Conservation (phyloP, 2,888 invertebrate species). For the Pammene aurita region DNA sequence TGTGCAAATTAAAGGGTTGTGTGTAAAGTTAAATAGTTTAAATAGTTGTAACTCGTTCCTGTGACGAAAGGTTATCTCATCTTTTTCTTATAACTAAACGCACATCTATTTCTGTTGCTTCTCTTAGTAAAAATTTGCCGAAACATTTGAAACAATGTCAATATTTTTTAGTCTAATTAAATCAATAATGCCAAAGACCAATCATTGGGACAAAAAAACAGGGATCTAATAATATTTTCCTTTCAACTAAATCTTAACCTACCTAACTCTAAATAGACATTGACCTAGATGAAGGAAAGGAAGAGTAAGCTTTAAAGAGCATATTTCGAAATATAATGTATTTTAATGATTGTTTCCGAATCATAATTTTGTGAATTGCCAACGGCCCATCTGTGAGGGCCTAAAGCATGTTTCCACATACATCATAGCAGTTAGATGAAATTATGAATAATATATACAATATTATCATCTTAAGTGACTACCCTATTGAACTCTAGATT, state of each 20-base stretch:
- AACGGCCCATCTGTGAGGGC: conserved; percentile 50
- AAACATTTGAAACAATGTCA: conserved; percentile 64
- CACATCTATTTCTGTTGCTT: conserved; percentile 61
- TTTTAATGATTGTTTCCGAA: conserved; percentile 65
- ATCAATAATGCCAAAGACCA: conserved; percentile 80
- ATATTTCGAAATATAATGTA: conserved; percentile 65
- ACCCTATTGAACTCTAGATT: conserved; percentile 86
- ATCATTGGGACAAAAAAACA: conserved; percentile 77
- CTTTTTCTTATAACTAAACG: conserved; percentile 50
- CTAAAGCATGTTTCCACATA: conserved; percentile 56
- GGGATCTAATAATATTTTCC: conserved; percentile 74
- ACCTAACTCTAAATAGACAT: conserved; percentile 50
- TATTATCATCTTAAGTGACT: conserved; percentile 77
- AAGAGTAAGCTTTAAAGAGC: conserved; percentile 68
- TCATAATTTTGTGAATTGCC: conserved; percentile 63
- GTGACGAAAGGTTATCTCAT: conserved; percentile 61
- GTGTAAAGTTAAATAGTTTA: conserved; percentile 82
- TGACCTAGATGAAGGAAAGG: conserved; percentile 51
- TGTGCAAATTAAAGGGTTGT: conserved; percentile 84
- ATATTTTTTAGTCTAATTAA: conserved; percentile 63
- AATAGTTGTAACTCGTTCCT: conserved; percentile 76
- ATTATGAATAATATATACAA: conserved; percentile 74
- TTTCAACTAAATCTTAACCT: conserved; percentile 61
- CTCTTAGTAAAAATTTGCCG: conserved; percentile 52
- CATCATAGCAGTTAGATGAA: conserved; percentile 69